Conservation (phyloP, 2,797 vertebrate species). For the Lophotriccus pileatus region DNA sequence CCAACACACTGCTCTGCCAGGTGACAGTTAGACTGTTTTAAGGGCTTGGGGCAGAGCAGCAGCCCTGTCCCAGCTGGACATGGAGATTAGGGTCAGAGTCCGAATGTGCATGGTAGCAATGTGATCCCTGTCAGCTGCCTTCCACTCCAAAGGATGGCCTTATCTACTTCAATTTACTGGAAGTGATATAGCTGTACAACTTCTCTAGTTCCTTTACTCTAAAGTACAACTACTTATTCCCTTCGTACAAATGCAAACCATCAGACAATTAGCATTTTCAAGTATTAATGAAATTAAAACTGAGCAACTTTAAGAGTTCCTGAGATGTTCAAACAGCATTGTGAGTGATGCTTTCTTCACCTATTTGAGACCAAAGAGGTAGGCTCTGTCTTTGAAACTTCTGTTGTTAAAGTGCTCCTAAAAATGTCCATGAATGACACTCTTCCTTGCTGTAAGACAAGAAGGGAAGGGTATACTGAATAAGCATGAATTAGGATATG, state of each 20-base stretch:
- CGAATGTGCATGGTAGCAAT: fast-evolving
- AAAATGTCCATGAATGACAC: background rate
- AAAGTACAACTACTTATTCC: background rate
- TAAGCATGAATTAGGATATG: fast-evolving
- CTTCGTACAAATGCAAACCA: background rate
- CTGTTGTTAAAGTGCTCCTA: background rate
- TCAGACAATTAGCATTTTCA: background rate
- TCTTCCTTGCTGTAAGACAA: background rate
- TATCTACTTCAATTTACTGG: background rate
- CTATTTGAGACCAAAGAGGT: background rate
- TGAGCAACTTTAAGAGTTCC: background rate
- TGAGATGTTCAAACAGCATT: background rate
- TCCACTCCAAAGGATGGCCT: background rate
- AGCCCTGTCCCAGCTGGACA: background rate
- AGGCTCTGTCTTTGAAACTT: background rate
- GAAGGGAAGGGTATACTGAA: background rate
- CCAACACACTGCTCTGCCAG: fast-evolving
- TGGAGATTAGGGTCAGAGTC: too few relatives aligned
- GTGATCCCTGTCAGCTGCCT: background rate
- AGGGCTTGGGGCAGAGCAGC: background rate
- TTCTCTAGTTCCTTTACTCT: background rate
- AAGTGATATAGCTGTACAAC: background rate
- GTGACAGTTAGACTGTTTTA: fast-evolving
- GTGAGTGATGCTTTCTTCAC: background rate
- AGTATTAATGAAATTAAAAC: background rate